A percentile compares a stretch with the other conserved stretches of the same genome.
Conservation (phyloP, 2,888 invertebrate genomes). For the Dolomedes plantarius region DNA sequence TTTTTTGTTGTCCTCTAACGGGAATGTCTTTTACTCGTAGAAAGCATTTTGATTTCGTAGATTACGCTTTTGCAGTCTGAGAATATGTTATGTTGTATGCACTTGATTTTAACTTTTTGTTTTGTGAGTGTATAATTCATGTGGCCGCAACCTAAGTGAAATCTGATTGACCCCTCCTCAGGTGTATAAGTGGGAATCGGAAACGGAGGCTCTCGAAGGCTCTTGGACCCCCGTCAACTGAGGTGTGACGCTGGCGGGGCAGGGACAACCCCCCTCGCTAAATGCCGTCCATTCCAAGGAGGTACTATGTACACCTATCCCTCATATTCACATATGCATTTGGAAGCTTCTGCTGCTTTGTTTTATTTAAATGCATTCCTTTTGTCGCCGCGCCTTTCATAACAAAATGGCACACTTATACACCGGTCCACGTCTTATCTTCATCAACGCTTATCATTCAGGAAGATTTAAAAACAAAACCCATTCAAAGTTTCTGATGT, state of each 20-base stretch:
- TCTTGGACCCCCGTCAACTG: conserved; percentile 65
- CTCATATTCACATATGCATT: background rate
- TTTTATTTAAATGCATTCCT: background rate
- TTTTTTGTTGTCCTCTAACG: too few species aligned
- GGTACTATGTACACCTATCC: background rate
- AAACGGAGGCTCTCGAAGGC: conserved; percentile 51
- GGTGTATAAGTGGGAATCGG: conserved; percentile 65
- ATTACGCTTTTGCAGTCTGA: too few species aligned
- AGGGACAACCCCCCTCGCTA: background rate
- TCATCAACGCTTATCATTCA: too few species aligned
- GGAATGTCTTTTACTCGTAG: too few species aligned
- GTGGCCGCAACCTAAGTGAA: background rate
- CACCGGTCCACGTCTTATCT: too few species aligned
- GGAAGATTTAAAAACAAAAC: too few species aligned
- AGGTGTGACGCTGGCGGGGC: conserved; percentile 20
- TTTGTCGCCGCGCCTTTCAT: background rate
- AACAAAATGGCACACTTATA: too few species aligned
- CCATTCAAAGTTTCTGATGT: too few species aligned
- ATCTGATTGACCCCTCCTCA: conserved; percentile 9
- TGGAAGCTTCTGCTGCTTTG: background rate
- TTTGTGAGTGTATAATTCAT: background rate
- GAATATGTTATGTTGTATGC: background rate
- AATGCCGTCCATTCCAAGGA: conserved; percentile 55
- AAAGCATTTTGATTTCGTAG: background rate
- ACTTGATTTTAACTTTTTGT: too few species aligned